Evolutionary conservation across 1,140 invertebrate genomes (phyloP), one percentile per base, ranked within the genome.

Genomic region (Calephelis virginiensis): DNA sequence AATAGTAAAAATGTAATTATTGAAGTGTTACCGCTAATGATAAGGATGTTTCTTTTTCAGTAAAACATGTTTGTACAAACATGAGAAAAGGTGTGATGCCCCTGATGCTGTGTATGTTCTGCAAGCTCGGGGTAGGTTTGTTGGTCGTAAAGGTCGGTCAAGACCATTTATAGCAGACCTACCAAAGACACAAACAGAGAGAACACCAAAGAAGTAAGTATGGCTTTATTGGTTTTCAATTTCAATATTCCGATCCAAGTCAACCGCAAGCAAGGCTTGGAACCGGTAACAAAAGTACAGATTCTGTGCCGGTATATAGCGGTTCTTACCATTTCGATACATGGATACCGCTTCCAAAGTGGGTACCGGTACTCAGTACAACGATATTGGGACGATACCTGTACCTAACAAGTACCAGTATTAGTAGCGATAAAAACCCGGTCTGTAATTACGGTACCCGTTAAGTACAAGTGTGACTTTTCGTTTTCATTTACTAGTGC

Each of bases 11-110:
- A 2, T 28, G 5, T 28, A 28, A 4, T 28, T 28, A 28, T 28
- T 4, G 2, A 9, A 53, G 10, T 38, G 10, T 56, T 56, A 17
- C 14, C 6, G 8, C 4, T 43, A 45, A 7, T 43, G 7, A 37
- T 43, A 11, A 11, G 7, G 10, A 66, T 47, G 37, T 64, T 38
- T 43, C 40, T 46, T 46, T 81, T 78, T 1, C 77, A 90, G 87
- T 56, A 76, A 74, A 12, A 86, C 86, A 49, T 87, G 84, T 37
- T 70, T 90, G 4, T 89, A 89, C 73, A 89, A 89, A 56, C 87
- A 90, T 56, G 86, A 90, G 78, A 87, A 87, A 65, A 78, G 81
- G 3, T 90, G 86, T 62, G 53, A 45, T 1, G 74, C 83, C 0
- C 68, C 73, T 0, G 82, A 90, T 45, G 76, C 80, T 1, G 38